These are phyloP conservation scores for Cerceris rybyensis DNA, from an alignment of 2,888 invertebrate genomes.

Conservation along the genomic window DNA sequence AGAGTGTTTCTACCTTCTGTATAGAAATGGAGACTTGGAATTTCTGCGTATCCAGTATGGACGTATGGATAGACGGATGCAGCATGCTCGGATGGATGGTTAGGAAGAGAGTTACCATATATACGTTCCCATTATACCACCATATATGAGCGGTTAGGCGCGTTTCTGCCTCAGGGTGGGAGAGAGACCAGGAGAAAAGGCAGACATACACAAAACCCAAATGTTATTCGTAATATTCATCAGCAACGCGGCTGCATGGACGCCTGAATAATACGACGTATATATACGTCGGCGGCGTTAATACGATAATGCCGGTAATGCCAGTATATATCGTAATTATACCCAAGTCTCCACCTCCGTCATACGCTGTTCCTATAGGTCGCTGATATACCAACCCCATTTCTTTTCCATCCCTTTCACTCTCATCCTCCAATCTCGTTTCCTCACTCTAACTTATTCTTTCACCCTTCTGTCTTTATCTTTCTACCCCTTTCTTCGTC, in stretches of 20 bases:
- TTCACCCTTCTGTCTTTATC: constrained; percentile 11
- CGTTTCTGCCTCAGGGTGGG: constrained; percentile 38
- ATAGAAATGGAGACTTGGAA: constrained; percentile 69
- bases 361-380: constrained; percentile 32
- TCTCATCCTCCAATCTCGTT: constrained; percentile 3
- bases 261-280: constrained; percentile 37
- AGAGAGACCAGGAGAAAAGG: constrained; percentile 27
- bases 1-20: constrained; percentile 37
- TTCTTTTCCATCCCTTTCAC: constrained; percentile 12
- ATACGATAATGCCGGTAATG: constrained; percentile 69
- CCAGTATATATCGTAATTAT: constrained; percentile 73
- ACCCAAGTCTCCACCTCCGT: constrained; percentile 40
- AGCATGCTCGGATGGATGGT: constrained; percentile 54
- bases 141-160: constrained; percentile 57
- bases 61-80: constrained; percentile 58
- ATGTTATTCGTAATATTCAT: constrained; percentile 71
- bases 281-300: constrained; percentile 61
- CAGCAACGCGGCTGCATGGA: constrained; percentile 46
- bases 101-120: constrained; percentile 45
- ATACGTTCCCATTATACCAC: constrained; percentile 52
- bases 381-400: constrained; percentile 32
- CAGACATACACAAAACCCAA: constrained; percentile 59
- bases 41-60: constrained; percentile 61
- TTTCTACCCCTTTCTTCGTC: constrained; percentile 14
- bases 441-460: constrained; percentile 3